These are phyloP conservation scores for Arenicola marina DNA, from an alignment of 2,888 invertebrate species.

Conservation along the genomic window DNA sequence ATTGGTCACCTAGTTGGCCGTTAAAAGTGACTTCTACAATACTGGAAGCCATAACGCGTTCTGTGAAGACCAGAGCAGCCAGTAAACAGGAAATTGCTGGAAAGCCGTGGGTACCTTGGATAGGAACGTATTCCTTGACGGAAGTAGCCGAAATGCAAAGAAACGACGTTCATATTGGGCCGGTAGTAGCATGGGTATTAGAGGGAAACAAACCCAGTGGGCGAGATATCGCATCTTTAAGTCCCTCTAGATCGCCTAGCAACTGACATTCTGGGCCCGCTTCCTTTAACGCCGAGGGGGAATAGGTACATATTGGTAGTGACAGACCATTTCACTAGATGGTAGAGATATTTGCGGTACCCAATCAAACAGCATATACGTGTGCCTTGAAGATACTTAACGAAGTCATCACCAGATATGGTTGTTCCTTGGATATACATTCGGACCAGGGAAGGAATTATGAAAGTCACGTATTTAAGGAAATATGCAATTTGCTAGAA, in stretches of 20 bases:
- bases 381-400: constrained; percentile 23
- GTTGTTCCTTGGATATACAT: constrained; percentile 22
- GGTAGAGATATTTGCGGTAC: constrained; percentile 25
- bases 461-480: constrained; percentile 32
- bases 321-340: constrained; percentile 30
- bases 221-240: background rate
- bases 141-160: background rate
- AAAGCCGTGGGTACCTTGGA: background rate
- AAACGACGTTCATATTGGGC: background rate
- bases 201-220: background rate
- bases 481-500: constrained; percentile 28
- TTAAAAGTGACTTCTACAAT: too few species aligned
- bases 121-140: background rate
- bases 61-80: too few species aligned
- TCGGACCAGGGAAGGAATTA: constrained; percentile 30
- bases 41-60: too few species aligned
- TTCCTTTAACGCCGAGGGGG: constrained; percentile 26
- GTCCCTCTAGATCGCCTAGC: constrained; percentile 23
- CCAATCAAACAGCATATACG: constrained; percentile 28
- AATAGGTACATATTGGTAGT: constrained; percentile 32
- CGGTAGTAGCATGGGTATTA: background rate
- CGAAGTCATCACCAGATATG: constrained; percentile 28
- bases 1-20: too few species aligned
- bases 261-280: constrained; percentile 30
- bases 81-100: background rate